phyloP scores from a whole-genome alignment of 1,140 invertebrate genomes.

The Armadillidium nasatum region DNA sequence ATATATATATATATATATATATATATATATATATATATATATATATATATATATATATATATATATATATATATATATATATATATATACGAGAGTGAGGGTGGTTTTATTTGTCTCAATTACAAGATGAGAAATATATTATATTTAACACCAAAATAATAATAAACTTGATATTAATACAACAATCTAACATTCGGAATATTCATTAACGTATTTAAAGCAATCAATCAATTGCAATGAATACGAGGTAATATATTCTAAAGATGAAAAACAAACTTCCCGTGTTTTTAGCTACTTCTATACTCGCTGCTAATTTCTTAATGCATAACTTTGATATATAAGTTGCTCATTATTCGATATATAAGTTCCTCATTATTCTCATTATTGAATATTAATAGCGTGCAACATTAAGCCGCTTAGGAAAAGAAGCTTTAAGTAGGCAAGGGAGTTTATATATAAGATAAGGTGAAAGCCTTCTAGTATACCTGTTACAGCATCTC shows the following conservation, averaged over 20 bases:
- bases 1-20: neutral
- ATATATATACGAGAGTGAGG: neutral
- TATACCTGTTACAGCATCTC: too few species aligned
- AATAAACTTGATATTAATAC: too few species aligned
- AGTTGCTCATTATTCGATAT: neutral
- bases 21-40: slow-evolving; percentile 14
- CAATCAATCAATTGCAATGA: too few species aligned
- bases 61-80: neutral
- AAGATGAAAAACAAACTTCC: too few species aligned
- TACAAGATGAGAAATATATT: too few species aligned
- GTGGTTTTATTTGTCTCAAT: too few species aligned
- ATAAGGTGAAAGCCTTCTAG: too few species aligned
- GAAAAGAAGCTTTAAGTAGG: neutral
- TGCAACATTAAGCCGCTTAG: slow-evolving; percentile 7
- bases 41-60: neutral
- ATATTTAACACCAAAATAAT: too few species aligned
- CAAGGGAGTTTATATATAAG: neutral
- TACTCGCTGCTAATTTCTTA: neutral
- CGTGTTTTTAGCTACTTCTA: neutral
- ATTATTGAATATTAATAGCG: slow-evolving; percentile 2
- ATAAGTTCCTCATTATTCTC: neutral
- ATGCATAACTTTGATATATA: neutral
- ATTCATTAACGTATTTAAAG: too few species aligned
- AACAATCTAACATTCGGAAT: too few species aligned
- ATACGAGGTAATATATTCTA: too few species aligned